Percentiles rank a stretch among this genome's conserved stretches.
Evolutionary conservation across 2,888 invertebrate genomes (phyloP).

Genomic region (Phymatocera aterrima): DNA sequence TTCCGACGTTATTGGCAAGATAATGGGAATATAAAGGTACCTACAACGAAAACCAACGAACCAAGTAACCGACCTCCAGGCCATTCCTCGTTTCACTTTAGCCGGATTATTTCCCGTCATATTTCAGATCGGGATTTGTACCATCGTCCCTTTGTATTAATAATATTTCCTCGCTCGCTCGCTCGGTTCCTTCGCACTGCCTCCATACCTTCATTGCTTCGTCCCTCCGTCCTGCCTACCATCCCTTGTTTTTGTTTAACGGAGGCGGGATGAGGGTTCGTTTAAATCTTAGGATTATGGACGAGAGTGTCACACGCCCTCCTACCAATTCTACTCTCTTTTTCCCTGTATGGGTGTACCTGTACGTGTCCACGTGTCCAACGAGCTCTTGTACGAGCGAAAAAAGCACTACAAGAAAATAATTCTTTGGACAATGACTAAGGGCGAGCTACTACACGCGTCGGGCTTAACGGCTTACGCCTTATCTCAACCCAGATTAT

Average conservation of each 20-base stretch:
- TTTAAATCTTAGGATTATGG: conserved; percentile 69
- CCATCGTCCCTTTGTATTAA: conserved; percentile 68
- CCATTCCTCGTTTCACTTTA: conserved; percentile 64
- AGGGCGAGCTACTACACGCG: conserved; percentile 22
- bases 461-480: conserved; percentile 35
- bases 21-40: conserved; percentile 39
- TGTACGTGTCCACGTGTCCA: conserved; percentile 14
- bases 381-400: conserved; percentile 7
- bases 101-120: conserved; percentile 70
- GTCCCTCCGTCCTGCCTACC: conserved; percentile 52
- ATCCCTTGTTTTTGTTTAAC: conserved; percentile 66
- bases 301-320: conserved; percentile 52
- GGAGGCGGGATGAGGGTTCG: conserved; percentile 60
- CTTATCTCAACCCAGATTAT: conserved; percentile 32
- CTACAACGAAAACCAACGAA: conserved; percentile 42
- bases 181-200: conserved; percentile 49
- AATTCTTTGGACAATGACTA: conserved; percentile 43
- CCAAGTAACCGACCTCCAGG: conserved; percentile 40
- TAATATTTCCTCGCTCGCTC: conserved; percentile 61
- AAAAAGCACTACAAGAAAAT: conserved; percentile 34
- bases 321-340: conserved; percentile 24
- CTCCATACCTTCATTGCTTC: conserved; percentile 45
- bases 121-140: conserved; percentile 72
- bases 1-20: conserved; percentile 27
- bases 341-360: conserved; percentile 28